Evolutionary conservation across 2,797 vertebrate genomes (phyloP), one percentile per base, ranked within the genome.

Genomic region (Pygocentrus nattereri): DNA sequence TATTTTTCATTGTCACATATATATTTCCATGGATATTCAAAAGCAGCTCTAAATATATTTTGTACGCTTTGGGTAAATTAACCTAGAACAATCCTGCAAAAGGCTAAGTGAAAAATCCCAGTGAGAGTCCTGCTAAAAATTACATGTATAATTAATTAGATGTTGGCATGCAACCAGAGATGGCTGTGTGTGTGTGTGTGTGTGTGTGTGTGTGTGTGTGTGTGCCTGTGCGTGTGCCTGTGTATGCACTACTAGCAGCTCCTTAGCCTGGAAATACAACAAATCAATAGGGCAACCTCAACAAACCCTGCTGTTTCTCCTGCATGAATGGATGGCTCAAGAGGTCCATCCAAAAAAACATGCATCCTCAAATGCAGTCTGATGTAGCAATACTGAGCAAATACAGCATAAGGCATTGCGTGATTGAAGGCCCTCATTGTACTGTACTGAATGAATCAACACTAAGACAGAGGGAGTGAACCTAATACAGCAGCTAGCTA

Each of bases 91-190:
- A 67, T 41, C 41, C 34, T 23, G 41, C 65, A 38, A 38, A 65
- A 7, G 16, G 1, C 18, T 31, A 52, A 64, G 10, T 41, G 69
- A 64, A 21, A 73, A 31, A 19, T 49, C 23, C 47, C 21, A 67
- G 38, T 67, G 38, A 80, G 82, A 84, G 84, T 89, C 78, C 52
- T 83, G 88, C 92, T 87, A 86, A 89, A 88, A 83, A 89, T 86
- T 81, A 76, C 84, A 88, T 88, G 72, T 85, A 89, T 88, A 89
- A 91, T 88, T 88, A 77, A 92, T 89, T 82, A 68, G 41, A 27
- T 78, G 23, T 75, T 89, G 90, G 86, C 85, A 85, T 76, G 78
- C 65, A 74, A 86, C 84, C 84, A 84, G 73, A 86, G 79, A 85
- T 80, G 67, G 78, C 5, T 41, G 79, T 52, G 27, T 49, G n/a